Evolutionary conservation across 2,888 invertebrate species (phyloP).

Genomic region (Neoaliturus tenellus): DNA sequence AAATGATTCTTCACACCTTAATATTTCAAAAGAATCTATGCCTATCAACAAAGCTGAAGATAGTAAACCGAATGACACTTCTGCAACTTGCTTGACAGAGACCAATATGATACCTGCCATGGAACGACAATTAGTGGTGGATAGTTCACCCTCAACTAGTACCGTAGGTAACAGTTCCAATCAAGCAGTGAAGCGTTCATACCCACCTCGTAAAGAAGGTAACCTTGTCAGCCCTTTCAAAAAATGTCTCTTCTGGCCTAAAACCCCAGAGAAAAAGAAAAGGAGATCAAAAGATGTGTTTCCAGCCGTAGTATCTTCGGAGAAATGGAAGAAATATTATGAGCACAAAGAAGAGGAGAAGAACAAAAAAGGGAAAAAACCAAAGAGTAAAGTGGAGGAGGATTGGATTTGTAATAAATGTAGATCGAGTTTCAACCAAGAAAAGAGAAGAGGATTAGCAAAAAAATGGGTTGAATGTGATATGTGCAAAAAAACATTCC

Average conservation of each 20-base stretch:
- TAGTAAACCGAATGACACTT: too few species aligned
- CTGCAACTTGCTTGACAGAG: too few species aligned
- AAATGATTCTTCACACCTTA: too few species aligned
- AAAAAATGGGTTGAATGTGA: background rate
- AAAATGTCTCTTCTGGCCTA: background rate
- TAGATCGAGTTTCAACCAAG: background rate
- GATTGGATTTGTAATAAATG: background rate
- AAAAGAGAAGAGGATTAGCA: background rate
- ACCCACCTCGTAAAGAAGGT: too few species aligned
- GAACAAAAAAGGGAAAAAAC: background rate
- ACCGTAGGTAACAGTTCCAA: background rate
- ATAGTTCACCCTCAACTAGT: background rate
- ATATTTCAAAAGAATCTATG: too few species aligned
- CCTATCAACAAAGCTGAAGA: too few species aligned
- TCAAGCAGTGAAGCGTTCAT: too few species aligned
- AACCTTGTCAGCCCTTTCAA: background rate
- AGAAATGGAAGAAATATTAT: background rate
- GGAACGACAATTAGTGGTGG: too few species aligned
- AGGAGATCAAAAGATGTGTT: background rate
- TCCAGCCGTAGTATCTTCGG: background rate
- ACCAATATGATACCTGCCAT: too few species aligned
- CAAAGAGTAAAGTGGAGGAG: background rate
- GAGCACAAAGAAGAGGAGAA: background rate
- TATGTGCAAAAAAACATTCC: background rate
- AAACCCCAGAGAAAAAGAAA: background rate